These are phyloP conservation scores for Pterocles orientalis DNA, from an alignment of 2,113 vertebrate genomes.

Conservation along the genomic window DNA sequence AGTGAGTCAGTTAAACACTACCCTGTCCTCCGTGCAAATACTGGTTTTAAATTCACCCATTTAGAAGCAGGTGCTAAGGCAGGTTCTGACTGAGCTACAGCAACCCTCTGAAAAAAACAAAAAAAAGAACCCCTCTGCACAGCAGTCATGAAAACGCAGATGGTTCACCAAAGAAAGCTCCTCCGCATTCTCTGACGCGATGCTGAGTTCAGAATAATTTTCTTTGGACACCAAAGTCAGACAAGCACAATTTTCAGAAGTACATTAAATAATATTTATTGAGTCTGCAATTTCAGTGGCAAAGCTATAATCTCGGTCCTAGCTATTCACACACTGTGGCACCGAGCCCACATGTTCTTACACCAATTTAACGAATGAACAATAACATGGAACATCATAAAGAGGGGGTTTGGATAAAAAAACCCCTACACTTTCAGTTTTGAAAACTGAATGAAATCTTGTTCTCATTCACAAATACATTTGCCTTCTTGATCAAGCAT, in stretches of 20 bases:
- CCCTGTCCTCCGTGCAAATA: neutral
- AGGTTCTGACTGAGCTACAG: neutral
- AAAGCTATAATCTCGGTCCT: neutral
- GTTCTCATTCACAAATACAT: neutral
- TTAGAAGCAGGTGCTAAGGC: neutral
- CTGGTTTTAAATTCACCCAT: neutral
- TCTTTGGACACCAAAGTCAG: slow-evolving; percentile 2
- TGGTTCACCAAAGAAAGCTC: neutral
- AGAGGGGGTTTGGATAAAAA: neutral
- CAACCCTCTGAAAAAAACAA: neutral
- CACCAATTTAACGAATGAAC: slow-evolving; percentile 2
- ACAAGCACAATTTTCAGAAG: slow-evolving; percentile 6
- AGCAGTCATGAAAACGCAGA: neutral
- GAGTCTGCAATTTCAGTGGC: slow-evolving; percentile 16
- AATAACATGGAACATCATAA: neutral
- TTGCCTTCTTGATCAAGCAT: neutral
- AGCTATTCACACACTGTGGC: neutral
- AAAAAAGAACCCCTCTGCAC: neutral
- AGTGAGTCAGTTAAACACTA: neutral
- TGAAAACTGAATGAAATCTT: neutral
- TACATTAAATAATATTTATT: slow-evolving; percentile 71
- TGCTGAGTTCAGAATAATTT: neutral
- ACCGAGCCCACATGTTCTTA: neutral
- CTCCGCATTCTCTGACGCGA: fast-evolving
- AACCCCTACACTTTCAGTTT: neutral